Evolutionary conservation across 1,140 invertebrate genomes (phyloP), one percentile per base, ranked within the genome.

Genomic region (Lasaia peninsularis): DNA sequence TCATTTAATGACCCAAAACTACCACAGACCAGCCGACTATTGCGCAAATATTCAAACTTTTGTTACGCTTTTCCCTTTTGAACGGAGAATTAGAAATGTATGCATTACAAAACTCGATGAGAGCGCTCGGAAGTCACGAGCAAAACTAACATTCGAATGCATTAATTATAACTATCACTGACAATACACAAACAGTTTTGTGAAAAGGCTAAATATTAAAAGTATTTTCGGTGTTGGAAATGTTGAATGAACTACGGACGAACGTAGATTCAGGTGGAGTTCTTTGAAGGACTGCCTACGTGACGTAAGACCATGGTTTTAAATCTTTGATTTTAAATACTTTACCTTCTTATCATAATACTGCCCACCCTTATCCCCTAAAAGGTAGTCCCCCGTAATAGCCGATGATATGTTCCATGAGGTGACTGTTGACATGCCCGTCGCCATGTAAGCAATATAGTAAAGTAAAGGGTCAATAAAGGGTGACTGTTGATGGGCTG

Each of bases 201-300:
- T 48, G 44, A 48, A 48, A 48, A 48, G 44, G 44, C 44, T 48
- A 48, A 24, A 48, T 21, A 48, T 48, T 48, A 48, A 48, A 48
- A 48, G 44, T 11, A 20, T 48, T 48, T 48, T 48, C 18, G 44
- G 20, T 48, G 44, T 48, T 48, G 20, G 8, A 44, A 11, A 44
- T 44, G 14, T 20, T 20, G 18, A 28, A 28, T 28, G 8, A 28
- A 28, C 24, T 48, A 11, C 5, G 44, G 20, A 11, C 5, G 4
- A 4, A 18, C 20, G 40, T 11, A 48, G 6, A 20, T 48, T 12
- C 11, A 34, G 11, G 11, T 9, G 33, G 33, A 34, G 9, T 34
- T 34, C 1, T n/a, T 34, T 28, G 8, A 28, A 28, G 8, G 4
- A 7, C 24, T 7, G 2, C 24, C 24, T 28, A n/a, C n/a, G n/a